A percentile compares a stretch with the other conserved stretches of the same genome.
Evolutionary conservation across 2,888 invertebrate genomes (phyloP).

Genomic region (Temnothorax unifasciatus): DNA sequence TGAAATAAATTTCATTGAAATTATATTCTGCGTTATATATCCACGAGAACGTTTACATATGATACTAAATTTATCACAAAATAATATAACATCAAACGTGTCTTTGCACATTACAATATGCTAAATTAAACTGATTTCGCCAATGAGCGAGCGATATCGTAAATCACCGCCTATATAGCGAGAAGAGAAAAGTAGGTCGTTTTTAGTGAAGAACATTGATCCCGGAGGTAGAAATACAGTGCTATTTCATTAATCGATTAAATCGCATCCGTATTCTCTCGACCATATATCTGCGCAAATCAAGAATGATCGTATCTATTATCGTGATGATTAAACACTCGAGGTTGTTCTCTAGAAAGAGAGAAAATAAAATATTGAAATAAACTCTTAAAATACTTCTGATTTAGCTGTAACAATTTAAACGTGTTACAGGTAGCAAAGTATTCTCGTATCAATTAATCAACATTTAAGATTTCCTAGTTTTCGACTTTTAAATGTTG

Average conservation of each 20-base stretch:
- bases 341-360: neutral
- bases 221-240: constrained; percentile 17
- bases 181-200: constrained; percentile 35
- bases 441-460: neutral
- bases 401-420: neutral
- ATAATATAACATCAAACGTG: constrained; percentile 17
- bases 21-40: neutral
- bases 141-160: constrained; percentile 25
- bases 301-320: constrained; percentile 1
- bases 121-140: constrained; percentile 18
- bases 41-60: neutral
- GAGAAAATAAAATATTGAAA: neutral
- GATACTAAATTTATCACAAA: neutral
- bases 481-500: neutral
- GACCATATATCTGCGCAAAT: constrained; percentile 1
- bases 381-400: neutral
- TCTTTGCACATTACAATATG: constrained; percentile 24
- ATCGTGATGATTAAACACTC: neutral
- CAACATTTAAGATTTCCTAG: neutral
- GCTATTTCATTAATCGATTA: constrained; percentile 51
- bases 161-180: neutral
- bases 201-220: constrained; percentile 42
- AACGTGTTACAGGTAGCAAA: neutral
- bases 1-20: neutral
- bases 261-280: neutral